Evolutionary conservation across 2,113 vertebrate genomes (phyloP).

Genomic region (Nothocercus nigrocapillus): DNA sequence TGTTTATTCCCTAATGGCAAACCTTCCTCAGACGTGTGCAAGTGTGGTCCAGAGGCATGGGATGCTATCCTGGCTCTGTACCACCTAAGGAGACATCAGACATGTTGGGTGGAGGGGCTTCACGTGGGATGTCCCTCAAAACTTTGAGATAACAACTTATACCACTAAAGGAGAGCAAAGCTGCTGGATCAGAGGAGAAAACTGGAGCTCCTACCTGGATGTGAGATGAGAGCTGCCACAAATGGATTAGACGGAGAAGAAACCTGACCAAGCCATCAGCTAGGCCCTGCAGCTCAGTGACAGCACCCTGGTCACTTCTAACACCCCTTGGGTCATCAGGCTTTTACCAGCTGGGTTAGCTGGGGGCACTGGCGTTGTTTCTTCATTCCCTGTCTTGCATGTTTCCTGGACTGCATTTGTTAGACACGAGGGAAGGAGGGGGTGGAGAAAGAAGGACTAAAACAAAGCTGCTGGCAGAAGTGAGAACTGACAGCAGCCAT

Average conservation of each 20-base stretch:
- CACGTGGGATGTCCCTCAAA: background rate
- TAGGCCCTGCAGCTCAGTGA: rapidly evolving
- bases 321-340: rapidly evolving
- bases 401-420: background rate
- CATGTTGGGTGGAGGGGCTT: background rate
- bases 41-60: background rate
- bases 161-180: background rate
- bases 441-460: background rate
- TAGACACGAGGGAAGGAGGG: background rate
- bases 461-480: background rate
- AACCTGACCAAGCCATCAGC: background rate
- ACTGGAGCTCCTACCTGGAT: background rate
- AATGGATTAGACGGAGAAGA: background rate
- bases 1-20: background rate
- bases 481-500: slow-evolving; percentile 48
- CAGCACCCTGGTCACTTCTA: background rate
- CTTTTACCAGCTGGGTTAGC: background rate
- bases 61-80: background rate
- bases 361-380: background rate
- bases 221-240: background rate
- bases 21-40: background rate
- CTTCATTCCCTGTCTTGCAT: background rate
- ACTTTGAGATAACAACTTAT: background rate
- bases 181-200: background rate
- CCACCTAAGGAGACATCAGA: rapidly evolving